Percentiles rank a stretch among this genome's conserved stretches.
These are phyloP conservation scores for Charina bottae DNA, from an alignment of 2,113 vertebrate genomes.

Conservation along the genomic window DNA sequence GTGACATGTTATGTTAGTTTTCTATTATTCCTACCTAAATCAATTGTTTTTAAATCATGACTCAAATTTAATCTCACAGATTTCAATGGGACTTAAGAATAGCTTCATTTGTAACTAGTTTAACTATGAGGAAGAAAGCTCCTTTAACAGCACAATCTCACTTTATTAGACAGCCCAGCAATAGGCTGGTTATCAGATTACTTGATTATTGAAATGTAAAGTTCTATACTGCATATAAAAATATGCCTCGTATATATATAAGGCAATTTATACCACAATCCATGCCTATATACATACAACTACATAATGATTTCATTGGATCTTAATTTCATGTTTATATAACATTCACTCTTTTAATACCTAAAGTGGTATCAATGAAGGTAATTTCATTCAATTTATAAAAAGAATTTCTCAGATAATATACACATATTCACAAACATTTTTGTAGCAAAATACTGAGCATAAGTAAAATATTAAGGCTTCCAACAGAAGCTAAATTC, in stretches of 20 bases:
- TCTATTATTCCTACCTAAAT: background rate
- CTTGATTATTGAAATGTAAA: background rate
- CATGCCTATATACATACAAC: background rate
- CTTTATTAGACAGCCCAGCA: background rate
- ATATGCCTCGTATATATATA: background rate
- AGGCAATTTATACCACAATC: background rate
- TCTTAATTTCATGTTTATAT: background rate
- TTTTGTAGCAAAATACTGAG: background rate
- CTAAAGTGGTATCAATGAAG: background rate
- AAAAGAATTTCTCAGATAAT: background rate
- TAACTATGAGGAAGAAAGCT: background rate
- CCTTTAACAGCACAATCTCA: background rate
- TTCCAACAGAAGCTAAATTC: background rate
- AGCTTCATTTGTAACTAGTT: background rate
- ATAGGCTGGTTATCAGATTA: background rate
- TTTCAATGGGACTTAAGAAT: background rate
- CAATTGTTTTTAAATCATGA: background rate
- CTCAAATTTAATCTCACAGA: background rate
- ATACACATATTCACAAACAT: background rate
- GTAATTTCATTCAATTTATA: constrained; percentile 5
- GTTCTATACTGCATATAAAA: background rate
- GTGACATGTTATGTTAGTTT: background rate
- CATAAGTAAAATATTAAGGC: background rate
- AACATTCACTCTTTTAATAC: background rate
- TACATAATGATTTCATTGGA: background rate